Evolutionary conservation across 2,797 vertebrate genomes (phyloP), one percentile per base, ranked within the genome.

Genomic region (Ceryle rudis): DNA sequence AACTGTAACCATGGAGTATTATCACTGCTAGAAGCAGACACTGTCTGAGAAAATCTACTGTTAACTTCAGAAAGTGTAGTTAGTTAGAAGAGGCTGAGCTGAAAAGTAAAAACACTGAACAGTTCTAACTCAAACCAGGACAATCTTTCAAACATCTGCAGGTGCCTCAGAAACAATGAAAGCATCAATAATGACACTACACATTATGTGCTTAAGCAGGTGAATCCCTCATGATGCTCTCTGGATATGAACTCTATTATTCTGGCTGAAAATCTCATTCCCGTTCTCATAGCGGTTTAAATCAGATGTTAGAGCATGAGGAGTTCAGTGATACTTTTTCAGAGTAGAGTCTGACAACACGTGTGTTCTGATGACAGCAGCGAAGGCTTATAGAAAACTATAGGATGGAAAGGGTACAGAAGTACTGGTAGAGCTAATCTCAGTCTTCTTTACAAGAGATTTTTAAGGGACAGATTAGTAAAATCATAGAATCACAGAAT

Each of bases 221-320:
- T 75, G 62, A 81, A 84, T 91, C 55, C 28, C 71, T 87, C 60
- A 78, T 77, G 60, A 75, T 20, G 29, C 18, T 62, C 42, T 77
- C 85, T 58, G 51, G 46, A 51, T 89, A 85, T 28, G 81, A 93
- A 75, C 46, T 71, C 58, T 65, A 71, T 89, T 91, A 85, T 69
- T 91, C 46, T 51, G 67, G 8, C 33, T 89, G 62, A 89, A 93
- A 92, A 91, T 37, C 74, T 95, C 66, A 75, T 96, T 95, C 74
- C 49, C 25, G 12, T 75, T 58, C 67, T 87, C 66, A 64, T 25
- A 60, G 44, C 67, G 46, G 54, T 91, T 93, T 91, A 80, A 91
- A 89, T 75, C 79, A 75, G 58, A 35, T 86, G 84, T 65, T 87
- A 73, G 46, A 93, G 18, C 29, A 58, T 42, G 33, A 72, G 22